phyloP scores from a whole-genome alignment of 2,888 invertebrate genomes.

The Diplolepis rosae region DNA sequence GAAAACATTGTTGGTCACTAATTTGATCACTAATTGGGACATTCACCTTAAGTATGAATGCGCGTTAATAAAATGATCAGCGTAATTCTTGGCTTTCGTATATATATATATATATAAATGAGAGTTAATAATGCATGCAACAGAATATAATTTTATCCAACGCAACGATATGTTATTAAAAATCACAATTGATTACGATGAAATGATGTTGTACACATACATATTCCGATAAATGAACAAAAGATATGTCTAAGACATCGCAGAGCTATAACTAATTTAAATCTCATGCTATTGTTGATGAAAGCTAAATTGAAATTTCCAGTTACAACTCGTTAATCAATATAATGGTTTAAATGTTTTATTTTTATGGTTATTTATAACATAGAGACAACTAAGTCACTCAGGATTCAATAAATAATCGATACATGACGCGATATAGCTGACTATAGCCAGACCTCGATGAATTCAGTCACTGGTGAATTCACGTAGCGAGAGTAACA shows the following conservation, averaged over 20 bases:
- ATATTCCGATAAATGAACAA: slow-evolving; percentile 6
- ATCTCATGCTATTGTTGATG: background rate
- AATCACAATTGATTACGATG: slow-evolving; percentile 48
- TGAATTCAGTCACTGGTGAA: slow-evolving; percentile 24
- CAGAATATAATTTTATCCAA: slow-evolving; percentile 59
- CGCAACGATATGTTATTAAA: slow-evolving; percentile 46
- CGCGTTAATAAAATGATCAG: slow-evolving; percentile 50
- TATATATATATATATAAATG: slow-evolving; percentile 40
- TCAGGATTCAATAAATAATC: background rate
- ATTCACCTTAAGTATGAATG: slow-evolving; percentile 65
- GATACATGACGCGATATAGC: background rate
- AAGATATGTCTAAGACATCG: slow-evolving; percentile 36
- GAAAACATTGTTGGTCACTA: too few species aligned
- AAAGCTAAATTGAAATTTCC: too few species aligned
- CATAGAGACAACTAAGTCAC: background rate
- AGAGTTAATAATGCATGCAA: slow-evolving; percentile 58
- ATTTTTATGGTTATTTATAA: too few species aligned
- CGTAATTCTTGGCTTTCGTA: slow-evolving; percentile 53
- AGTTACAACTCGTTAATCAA: too few species aligned
- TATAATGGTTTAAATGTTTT: too few species aligned
- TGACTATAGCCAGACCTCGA: background rate
- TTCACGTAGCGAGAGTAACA: slow-evolving; percentile 3
- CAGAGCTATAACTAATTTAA: slow-evolving; percentile 42
- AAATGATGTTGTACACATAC: slow-evolving; percentile 39
- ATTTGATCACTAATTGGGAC: too few species aligned